Percentiles rank a stretch among this genome's conserved stretches.
Evolutionary conservation across 2,797 vertebrate genomes (phyloP).

Genomic region (Gymnoscopelus braueri): DNA sequence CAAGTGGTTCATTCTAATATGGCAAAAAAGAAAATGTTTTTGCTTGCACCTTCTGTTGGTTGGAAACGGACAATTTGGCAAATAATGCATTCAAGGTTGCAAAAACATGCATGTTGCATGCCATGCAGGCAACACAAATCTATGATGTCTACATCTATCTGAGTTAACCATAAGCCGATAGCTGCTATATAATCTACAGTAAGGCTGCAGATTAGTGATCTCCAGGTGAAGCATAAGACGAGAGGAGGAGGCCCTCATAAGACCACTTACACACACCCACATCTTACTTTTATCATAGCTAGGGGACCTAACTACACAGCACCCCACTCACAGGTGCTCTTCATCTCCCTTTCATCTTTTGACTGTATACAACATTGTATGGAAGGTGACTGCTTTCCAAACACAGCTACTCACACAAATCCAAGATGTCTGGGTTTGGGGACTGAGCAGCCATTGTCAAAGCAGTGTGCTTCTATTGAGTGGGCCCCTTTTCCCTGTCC

Average conservation of each 20-base stretch:
- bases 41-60: slow-evolving; percentile 11
- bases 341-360: slow-evolving; percentile 33
- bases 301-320: background rate
- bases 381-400: slow-evolving; percentile 55
- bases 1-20: no score
- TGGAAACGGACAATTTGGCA: slow-evolving; percentile 27
- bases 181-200: background rate
- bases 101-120: background rate
- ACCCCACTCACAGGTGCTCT: slow-evolving; percentile 16
- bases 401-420: slow-evolving; percentile 44
- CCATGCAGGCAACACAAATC: background rate
- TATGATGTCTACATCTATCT: background rate
- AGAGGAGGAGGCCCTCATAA: slow-evolving; percentile 4
- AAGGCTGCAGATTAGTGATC: background rate
- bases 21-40: background rate
- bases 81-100: background rate
- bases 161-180: background rate
- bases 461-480: slow-evolving; percentile 7
- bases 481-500: slow-evolving; percentile 18
- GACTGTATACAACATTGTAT: slow-evolving; percentile 30
- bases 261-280: background rate
- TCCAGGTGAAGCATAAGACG: slow-evolving; percentile 21
- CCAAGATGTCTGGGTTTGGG: slow-evolving; percentile 44
- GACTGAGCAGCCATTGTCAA: slow-evolving; percentile 38
- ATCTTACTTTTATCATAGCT: background rate